Conservation (phyloP, 2,113 vertebrate genomes). For the Columba janthina region DNA sequence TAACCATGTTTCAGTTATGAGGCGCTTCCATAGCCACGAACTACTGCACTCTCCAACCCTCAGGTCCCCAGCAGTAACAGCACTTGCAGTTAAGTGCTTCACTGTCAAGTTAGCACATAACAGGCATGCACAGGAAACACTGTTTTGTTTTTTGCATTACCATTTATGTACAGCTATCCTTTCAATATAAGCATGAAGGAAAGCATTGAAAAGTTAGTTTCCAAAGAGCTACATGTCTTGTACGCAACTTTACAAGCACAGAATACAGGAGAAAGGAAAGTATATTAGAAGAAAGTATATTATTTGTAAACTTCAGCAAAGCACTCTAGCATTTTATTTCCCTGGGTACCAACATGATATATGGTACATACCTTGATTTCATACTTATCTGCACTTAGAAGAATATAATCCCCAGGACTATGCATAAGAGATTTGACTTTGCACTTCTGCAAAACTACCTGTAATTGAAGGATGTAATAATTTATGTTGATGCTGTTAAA, state of each 20-base stretch:
- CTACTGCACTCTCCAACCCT: not conserved
- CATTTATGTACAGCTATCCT: not conserved
- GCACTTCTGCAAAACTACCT: slow-evolving; percentile 95
- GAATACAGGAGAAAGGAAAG: not conserved
- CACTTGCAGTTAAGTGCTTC: not conserved
- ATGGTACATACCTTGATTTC: slow-evolving; percentile 91
- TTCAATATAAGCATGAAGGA: not conserved
- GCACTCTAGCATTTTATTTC: not conserved
- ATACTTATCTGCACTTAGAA: slow-evolving; percentile 97
- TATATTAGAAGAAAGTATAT: not conserved
- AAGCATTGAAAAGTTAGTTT: not conserved
- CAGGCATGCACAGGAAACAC: not conserved
- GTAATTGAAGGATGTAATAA: slow-evolving; percentile 27
- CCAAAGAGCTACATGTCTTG: not conserved
- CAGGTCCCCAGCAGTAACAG: not conserved
- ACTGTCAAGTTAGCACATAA: not conserved
- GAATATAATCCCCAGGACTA: slow-evolving; percentile 94
- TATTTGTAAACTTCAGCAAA: not conserved
- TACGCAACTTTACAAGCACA: not conserved
- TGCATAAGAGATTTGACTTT: slow-evolving; percentile 96
- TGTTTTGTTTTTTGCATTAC: not conserved
- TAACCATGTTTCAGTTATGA: not conserved
- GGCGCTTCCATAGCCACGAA: not conserved
- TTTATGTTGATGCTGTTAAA: not conserved
- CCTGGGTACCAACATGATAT: not conserved